phyloP scores from a whole-genome alignment of 2,113 vertebrate genomes.

The Tachysurus vachellii region DNA sequence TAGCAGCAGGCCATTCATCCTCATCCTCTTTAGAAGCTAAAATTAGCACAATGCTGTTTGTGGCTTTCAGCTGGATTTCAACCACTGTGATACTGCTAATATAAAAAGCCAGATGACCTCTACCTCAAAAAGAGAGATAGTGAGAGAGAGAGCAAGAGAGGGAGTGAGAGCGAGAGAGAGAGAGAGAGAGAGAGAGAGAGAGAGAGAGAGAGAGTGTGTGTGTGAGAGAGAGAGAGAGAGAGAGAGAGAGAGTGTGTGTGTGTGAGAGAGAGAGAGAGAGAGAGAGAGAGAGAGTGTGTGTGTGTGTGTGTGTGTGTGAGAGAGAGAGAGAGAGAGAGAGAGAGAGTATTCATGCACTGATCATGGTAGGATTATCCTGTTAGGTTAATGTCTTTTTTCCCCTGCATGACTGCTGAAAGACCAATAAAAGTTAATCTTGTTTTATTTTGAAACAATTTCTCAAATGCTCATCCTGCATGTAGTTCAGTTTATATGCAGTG shows the following conservation, averaged over 20 bases:
- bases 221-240: neutral
- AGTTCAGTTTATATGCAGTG: conserved; percentile 11
- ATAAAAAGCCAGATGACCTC: conserved; percentile 54
- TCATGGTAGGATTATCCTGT: conserved; percentile 43
- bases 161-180: neutral
- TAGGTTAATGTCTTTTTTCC: conserved; percentile 32
- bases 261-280: neutral
- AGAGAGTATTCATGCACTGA: conserved; percentile 32
- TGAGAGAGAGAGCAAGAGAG: conserved; percentile 10
- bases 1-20: conserved; percentile 93
- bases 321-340: conserved; percentile 7
- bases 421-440: conserved; percentile 44
- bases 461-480: neutral
- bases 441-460: conserved; percentile 40
- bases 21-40: conserved; percentile 98
- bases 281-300: conserved; percentile 18
- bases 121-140: conserved; percentile 27
- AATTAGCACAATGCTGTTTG: conserved; percentile 93
- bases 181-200: conserved; percentile 2
- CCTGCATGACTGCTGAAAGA: conserved; percentile 28
- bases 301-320: too few species aligned
- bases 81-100: conserved; percentile 77
- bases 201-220: neutral
- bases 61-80: conserved; percentile 78
- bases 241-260: conserved; percentile 23